These are phyloP conservation scores for Paedocypris micromegethes DNA, from an alignment of 2,797 vertebrate species.

Conservation along the genomic window DNA sequence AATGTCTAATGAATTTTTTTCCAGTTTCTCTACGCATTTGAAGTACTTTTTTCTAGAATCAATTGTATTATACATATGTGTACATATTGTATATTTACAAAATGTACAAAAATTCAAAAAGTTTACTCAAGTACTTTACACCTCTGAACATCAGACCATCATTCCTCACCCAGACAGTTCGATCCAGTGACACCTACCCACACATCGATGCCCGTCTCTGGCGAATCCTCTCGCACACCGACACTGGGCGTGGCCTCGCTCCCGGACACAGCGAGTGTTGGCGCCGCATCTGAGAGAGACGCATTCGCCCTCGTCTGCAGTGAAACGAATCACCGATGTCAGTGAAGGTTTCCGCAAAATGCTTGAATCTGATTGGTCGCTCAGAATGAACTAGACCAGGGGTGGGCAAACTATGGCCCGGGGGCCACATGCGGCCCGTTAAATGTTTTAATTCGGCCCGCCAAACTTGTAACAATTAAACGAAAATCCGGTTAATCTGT, in stretches of 20 bases:
- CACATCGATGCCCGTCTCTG: slow-evolving; percentile 72
- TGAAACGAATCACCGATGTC: background rate
- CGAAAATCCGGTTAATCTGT: no score
- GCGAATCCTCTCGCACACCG: slow-evolving; percentile 77
- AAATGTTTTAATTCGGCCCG: no score
- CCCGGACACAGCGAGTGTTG: slow-evolving; percentile 70
- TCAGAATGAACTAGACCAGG: background rate
- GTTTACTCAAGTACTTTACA: background rate
- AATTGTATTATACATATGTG: no score
- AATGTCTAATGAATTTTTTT: no score
- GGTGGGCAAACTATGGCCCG: no score
- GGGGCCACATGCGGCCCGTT: no score
- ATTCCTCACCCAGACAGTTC: slow-evolving; percentile 61
- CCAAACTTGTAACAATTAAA: no score
- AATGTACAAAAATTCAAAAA: no score
- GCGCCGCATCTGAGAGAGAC: slow-evolving; percentile 64
- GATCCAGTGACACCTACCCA: slow-evolving; percentile 64
- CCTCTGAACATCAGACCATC: background rate
- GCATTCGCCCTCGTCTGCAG: slow-evolving; percentile 77
- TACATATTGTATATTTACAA: no score
- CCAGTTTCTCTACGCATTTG: no score
- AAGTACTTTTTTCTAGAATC: no score
- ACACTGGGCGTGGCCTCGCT: slow-evolving; percentile 66
- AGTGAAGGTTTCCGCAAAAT: background rate
- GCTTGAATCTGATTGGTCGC: background rate